Evolutionary conservation across 2,888 invertebrate genomes (phyloP).

Genomic region (Lamproptera curius): DNA sequence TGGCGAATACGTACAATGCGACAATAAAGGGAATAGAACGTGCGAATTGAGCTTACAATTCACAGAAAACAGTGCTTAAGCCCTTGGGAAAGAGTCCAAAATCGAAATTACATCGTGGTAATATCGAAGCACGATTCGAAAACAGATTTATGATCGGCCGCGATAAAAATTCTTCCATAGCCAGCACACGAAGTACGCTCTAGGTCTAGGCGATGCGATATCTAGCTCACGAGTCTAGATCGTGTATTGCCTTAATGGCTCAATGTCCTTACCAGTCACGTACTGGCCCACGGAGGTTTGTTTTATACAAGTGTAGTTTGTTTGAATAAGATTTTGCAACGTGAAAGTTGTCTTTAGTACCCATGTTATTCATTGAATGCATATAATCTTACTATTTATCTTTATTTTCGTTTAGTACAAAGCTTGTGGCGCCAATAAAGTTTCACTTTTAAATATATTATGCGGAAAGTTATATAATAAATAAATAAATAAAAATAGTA

Average conservation of each 20-base stretch:
- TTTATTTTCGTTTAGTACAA: no score
- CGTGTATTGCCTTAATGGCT: slow-evolving; percentile 46
- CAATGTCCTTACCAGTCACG: slow-evolving; percentile 38
- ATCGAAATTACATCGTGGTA: slow-evolving; percentile 48
- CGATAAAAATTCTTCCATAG: slow-evolving; percentile 73
- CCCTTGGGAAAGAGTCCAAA: slow-evolving; percentile 42
- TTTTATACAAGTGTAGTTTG: no score
- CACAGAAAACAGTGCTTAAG: slow-evolving; percentile 61
- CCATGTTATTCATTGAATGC: no score
- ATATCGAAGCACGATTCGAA: slow-evolving; percentile 74
- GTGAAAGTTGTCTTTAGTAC: no score
- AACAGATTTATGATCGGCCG: slow-evolving; percentile 76
- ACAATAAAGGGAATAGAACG: slow-evolving; percentile 61
- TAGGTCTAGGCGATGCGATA: slow-evolving; percentile 34
- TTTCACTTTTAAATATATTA: no score
- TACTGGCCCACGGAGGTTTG: no score
- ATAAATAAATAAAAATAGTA: no score
- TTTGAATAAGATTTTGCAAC: no score
- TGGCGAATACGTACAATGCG: slow-evolving; percentile 75
- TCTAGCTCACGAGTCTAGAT: slow-evolving; percentile 52
- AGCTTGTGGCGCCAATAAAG: no score
- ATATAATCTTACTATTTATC: no score
- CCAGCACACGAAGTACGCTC: slow-evolving; percentile 29
- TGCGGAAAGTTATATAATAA: no score
- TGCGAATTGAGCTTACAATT: slow-evolving; percentile 45